Evolutionary conservation across 2,797 vertebrate genomes (phyloP), one percentile per base, ranked within the genome.

Genomic region (Phoeniculus purpureus): DNA sequence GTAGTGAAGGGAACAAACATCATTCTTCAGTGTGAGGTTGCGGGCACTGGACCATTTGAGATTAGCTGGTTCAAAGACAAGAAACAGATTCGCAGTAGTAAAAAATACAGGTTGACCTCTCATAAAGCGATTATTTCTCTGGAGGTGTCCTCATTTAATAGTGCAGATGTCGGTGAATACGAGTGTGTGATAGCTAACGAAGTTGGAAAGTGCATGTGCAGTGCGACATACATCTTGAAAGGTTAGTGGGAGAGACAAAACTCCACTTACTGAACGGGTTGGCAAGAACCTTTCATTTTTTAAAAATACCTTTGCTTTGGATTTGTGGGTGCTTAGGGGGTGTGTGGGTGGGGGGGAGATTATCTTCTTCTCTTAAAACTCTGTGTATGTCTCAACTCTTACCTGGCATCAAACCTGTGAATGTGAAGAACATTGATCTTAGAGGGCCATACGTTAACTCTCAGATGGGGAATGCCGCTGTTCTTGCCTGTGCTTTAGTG

Each of bases 51-150:
- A 94, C 99, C 99, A 4, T 99, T 99, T 98, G 99, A 99, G 93
- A 98, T 99, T 97, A 98, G 96, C 94, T 99, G 99, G 99, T 98
- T 98, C 91, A 99, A 99, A 97, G 98, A 99, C 95, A 99, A 98
- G 97, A 99, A 98, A 96, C 95, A 98, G 89, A 98, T 99, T 93
- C 97, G 97, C 89, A 97, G 97, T 96, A 99, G 98, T 97, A 98
- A 98, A 96, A 99, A 99, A 91, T 98, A 99, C 96, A 98, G 97
- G 90, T 81, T 99, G 81, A 97, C 98, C 50, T 97, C 97, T 94
- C 98, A 99, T 93, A 99, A 99, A 70, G 96, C 98, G 65, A 60
- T 98, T 88, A 98, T 98, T 84, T 98, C 97, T 95, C 97, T 99
- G 97, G 99, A 99, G 96, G 98, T 99, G 87, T 98, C 98, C 45